Evolutionary conservation across 2,888 invertebrate genomes (phyloP).

Genomic region (Drosophila mayaguana): DNA sequence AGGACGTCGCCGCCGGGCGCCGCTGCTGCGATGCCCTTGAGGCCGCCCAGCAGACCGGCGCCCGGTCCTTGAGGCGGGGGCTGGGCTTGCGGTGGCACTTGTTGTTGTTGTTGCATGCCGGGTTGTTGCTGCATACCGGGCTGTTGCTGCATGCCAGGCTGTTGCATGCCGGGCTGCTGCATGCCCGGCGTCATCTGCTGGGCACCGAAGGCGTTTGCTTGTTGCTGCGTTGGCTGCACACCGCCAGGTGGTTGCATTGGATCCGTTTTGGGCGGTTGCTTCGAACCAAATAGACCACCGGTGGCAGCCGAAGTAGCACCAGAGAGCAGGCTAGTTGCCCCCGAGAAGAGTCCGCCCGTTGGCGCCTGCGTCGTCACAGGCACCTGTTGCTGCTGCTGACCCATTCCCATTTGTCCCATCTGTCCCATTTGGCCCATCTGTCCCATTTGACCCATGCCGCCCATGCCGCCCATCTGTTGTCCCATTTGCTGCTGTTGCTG

Average conservation of each 20-base stretch:
- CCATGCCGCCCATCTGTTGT: slow-evolving; percentile 70
- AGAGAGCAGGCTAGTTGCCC: slow-evolving; percentile 85
- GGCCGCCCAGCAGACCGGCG: slow-evolving; percentile 96
- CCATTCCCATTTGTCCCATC: slow-evolving; percentile 47
- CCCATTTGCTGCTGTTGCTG: slow-evolving; percentile 74
- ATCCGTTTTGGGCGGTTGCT: slow-evolving; percentile 85
- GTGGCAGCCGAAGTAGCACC: slow-evolving; percentile 86
- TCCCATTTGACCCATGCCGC: slow-evolving; percentile 68
- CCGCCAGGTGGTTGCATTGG: slow-evolving; percentile 86
- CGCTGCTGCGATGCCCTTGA: slow-evolving; percentile 95
- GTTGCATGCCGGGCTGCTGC: slow-evolving; percentile 57
- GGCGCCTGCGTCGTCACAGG: slow-evolving; percentile 83
- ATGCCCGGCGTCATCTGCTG: slow-evolving; percentile 75
- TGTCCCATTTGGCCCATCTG: slow-evolving; percentile 54
- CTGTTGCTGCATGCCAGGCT: slow-evolving; percentile 67
- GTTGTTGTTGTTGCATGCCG: slow-evolving; percentile 83
- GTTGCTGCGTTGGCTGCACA: slow-evolving; percentile 85
- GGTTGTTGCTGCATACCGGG: slow-evolving; percentile 62
- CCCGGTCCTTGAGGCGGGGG: slow-evolving; percentile 86
- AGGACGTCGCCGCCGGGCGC: slow-evolving; percentile 94
- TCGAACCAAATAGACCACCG: slow-evolving; percentile 85
- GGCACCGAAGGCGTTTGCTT: slow-evolving; percentile 82
- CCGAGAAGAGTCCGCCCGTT: slow-evolving; percentile 84
- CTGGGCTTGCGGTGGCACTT: slow-evolving; percentile 85
- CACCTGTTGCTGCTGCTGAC: slow-evolving; percentile 81